Evolutionary conservation across 2,888 invertebrate species (phyloP).

Genomic region (Ichneumoninae sp.): DNA sequence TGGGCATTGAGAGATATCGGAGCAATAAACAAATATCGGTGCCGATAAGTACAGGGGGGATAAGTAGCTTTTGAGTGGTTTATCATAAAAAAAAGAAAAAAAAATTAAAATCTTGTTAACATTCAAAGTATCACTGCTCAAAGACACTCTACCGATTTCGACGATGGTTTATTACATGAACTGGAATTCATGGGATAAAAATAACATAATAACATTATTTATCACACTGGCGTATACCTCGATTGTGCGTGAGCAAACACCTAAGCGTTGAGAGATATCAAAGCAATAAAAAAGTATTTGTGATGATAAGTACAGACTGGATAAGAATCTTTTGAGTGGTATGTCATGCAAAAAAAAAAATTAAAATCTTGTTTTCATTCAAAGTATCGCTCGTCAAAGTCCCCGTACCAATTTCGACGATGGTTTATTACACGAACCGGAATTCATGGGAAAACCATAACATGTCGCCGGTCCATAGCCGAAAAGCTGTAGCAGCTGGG

Average conservation of each 20-base stretch:
- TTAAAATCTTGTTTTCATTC: background rate
- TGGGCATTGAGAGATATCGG: background rate
- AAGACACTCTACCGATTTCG: background rate
- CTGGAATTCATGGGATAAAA: background rate
- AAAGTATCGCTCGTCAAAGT: background rate
- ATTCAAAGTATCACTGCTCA: background rate
- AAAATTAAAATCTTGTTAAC: background rate
- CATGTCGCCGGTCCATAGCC: background rate
- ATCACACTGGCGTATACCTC: background rate
- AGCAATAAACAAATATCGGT: background rate
- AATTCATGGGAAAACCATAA: background rate
- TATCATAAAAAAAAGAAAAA: background rate
- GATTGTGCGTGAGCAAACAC: background rate
- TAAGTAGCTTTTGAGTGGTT: background rate
- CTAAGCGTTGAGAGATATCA: background rate
- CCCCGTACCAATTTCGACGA: background rate
- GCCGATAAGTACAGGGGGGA: background rate
- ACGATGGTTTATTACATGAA: background rate
- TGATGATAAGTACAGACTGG: background rate
- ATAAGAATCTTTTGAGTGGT: background rate
- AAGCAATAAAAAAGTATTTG: conserved; percentile 4
- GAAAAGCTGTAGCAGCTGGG: background rate
- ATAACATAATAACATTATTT: background rate
- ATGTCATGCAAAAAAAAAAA: background rate
- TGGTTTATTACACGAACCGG: background rate